Percentiles rank a stretch among this genome's conserved stretches.
phyloP scores from a whole-genome alignment of 2,888 invertebrate species.

The Andricus curvator region DNA sequence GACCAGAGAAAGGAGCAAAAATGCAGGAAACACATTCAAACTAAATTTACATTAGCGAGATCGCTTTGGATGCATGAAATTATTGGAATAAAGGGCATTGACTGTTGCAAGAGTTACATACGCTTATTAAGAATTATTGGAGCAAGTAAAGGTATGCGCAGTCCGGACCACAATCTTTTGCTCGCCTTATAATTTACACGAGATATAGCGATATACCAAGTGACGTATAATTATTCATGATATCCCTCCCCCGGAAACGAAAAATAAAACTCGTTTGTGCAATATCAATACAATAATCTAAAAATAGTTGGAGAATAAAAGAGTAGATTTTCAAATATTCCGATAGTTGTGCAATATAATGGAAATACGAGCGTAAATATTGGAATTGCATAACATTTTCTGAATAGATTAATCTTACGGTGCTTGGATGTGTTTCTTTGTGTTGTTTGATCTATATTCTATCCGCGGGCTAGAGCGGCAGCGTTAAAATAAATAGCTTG shows the following conservation, averaged over 20 bases:
- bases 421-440: not conserved
- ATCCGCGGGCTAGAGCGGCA: not conserved
- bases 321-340: too few relatives aligned
- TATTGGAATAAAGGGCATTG: slow-evolving; percentile 19
- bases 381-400: not conserved
- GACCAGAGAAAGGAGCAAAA: too few relatives aligned
- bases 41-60: not conserved
- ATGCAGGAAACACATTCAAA: not conserved
- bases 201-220: not conserved
- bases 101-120: not conserved
- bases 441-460: not conserved
- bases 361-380: not conserved
- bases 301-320: not conserved
- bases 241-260: not conserved
- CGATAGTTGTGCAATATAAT: too few relatives aligned
- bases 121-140: slow-evolving; percentile 12
- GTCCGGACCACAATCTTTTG: slow-evolving; percentile 11
- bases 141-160: slow-evolving; percentile 30
- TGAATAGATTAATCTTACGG: not conserved
- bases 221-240: slow-evolving; percentile 9
- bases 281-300: not conserved
- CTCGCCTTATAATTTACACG: slow-evolving; percentile 26
- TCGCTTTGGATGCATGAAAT: not conserved
- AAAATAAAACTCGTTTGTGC: not conserved
- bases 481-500: slow-evolving; percentile 23